phyloP scores from a whole-genome alignment of 2,797 vertebrate genomes.

The Pteropus rufus region DNA sequence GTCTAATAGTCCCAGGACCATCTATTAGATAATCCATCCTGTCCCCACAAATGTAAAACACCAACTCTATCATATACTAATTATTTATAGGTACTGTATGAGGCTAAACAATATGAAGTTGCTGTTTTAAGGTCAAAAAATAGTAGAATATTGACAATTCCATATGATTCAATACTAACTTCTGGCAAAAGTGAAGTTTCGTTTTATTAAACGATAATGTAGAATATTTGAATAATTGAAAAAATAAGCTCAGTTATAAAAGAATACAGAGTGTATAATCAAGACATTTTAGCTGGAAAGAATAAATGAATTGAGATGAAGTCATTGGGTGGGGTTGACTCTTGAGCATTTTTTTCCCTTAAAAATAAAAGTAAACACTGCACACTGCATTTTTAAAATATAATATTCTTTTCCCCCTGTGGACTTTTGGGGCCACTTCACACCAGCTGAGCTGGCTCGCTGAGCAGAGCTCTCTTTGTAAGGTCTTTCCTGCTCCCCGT shows the following conservation, averaged over 20 bases:
- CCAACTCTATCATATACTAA: not conserved
- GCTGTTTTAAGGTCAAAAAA: not conserved
- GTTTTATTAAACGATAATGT: constrained; percentile 15
- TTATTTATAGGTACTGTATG: not conserved
- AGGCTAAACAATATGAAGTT: not conserved
- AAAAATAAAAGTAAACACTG: constrained; percentile 39
- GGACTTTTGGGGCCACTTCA: constrained; percentile 41
- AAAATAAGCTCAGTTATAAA: not conserved
- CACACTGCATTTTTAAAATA: constrained; percentile 34
- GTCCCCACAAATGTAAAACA: not conserved
- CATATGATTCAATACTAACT: not conserved
- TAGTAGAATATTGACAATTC: not conserved
- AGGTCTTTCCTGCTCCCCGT: constrained; percentile 20
- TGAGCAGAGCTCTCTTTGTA: not conserved
- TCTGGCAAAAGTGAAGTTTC: not conserved
- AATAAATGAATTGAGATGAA: constrained; percentile 33
- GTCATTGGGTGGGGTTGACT: not conserved
- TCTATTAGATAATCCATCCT: not conserved
- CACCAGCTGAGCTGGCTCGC: constrained; percentile 40
- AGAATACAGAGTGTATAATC: not conserved
- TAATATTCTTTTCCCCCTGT: constrained; percentile 16
- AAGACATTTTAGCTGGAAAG: not conserved
- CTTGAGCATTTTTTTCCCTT: not conserved
- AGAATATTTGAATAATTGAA: not conserved
- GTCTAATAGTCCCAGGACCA: not conserved